Percentiles rank a stretch among this genome's conserved stretches.
These are phyloP conservation scores for sheep (Ovis aries) DNA, from an alignment of 2,113 vertebrate species.

Conservation along the genomic window ARS-UI_Ramb_v3.0 NC_056058.1:80683001-80683500, in stretches of 20 bases:
- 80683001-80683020: not conserved
- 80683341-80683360: not conserved
- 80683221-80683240: conserved; percentile 11
- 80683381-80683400: not conserved
- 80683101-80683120: not conserved
- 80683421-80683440: not conserved
- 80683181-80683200: not conserved
- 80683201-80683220: not conserved
- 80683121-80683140: not conserved
- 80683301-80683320: not conserved
- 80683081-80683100: rapidly evolving
- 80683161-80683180: not conserved
- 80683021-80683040: not conserved
- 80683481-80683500: too few species aligned
- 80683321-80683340: not conserved
- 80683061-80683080: not conserved
- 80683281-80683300: not conserved
- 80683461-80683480: too few species aligned
- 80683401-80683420: not conserved
- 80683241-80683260: not conserved
- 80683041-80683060: not conserved
- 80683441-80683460: too few species aligned
- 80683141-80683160: not conserved
- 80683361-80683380: not conserved
- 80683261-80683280: not conserved